Conservation (phyloP, 1,140 invertebrate genomes). For the Caenorhabditis briggsae region DNA sequence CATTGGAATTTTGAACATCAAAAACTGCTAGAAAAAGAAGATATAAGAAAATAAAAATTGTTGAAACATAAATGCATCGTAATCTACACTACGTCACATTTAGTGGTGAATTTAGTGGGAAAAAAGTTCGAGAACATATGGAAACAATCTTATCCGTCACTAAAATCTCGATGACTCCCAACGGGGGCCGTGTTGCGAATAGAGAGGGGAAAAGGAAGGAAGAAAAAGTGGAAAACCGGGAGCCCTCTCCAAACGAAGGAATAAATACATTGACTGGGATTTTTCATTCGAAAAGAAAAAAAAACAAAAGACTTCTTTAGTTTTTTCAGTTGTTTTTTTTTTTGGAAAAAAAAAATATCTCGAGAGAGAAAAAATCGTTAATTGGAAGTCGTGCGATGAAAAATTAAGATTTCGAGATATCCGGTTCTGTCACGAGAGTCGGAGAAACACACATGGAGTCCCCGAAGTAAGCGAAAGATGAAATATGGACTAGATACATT, state of each 20-base stretch:
- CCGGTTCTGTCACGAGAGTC: neutral
- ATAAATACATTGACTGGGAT: constrained; percentile 38
- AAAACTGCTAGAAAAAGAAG: too few species aligned
- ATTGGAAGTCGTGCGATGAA: constrained; percentile 8
- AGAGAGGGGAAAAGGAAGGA: neutral
- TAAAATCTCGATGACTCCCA: constrained; percentile 51
- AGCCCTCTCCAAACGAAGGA: neutral
- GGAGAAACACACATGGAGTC: neutral
- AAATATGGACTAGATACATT: constrained; percentile 3
- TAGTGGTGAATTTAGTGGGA: neutral
- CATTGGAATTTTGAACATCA: too few species aligned
- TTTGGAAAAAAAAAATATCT: neutral
- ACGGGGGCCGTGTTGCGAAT: constrained; percentile 46
- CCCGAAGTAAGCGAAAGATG: constrained; percentile 1
- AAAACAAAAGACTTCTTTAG: neutral
- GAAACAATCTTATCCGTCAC: constrained; percentile 52
- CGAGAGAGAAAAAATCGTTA: constrained; percentile 8
- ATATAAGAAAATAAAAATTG: neutral
- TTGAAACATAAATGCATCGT: neutral
- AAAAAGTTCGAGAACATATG: constrained; percentile 43
- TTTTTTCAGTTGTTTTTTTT: too few species aligned
- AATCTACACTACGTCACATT: too few species aligned
- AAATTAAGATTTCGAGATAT: constrained; percentile 11
- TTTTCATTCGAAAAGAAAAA: neutral
- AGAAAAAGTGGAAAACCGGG: neutral